A percentile compares a stretch with the other conserved stretches of the same genome.
Evolutionary conservation across 2,113 vertebrate genomes (phyloP).

Genomic region (Cettia cetti): DNA sequence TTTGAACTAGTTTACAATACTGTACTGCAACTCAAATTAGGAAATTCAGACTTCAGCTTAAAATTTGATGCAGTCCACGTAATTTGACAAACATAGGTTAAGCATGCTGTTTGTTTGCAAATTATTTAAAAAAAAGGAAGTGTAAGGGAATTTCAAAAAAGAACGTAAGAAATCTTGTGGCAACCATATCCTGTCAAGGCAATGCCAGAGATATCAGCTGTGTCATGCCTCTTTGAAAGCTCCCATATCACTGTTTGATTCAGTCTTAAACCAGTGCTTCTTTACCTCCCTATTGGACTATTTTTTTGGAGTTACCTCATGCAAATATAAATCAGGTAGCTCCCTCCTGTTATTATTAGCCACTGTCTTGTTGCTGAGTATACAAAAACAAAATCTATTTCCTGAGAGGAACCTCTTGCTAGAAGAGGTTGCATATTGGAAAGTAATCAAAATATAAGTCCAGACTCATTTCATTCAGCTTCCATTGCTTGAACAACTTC

Average conservation of each 20-base stretch:
- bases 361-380: not conserved
- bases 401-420: not conserved
- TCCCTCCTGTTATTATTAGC: not conserved
- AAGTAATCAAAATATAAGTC: not conserved
- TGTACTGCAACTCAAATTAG: not conserved
- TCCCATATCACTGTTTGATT: not conserved
- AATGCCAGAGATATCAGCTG: not conserved
- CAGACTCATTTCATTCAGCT: not conserved
- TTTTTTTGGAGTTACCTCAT: not conserved
- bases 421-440: not conserved
- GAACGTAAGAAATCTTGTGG: not conserved
- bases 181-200: not conserved
- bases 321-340: not conserved
- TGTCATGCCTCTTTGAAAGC: not conserved
- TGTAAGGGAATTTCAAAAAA: not conserved
- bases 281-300: not conserved
- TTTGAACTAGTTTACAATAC: not conserved
- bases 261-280: not conserved
- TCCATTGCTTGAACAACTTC: not conserved
- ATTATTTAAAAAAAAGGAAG: too few species aligned
- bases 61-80: not conserved
- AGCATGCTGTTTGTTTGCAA: not conserved
- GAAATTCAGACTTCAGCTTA: not conserved
- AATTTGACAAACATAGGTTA: not conserved
- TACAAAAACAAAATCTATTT: not conserved